Percentiles rank a stretch among this genome's conserved stretches.
Evolutionary conservation across 2,797 vertebrate species (phyloP).

Genomic region (Kryptolebias ocellatus): DNA sequence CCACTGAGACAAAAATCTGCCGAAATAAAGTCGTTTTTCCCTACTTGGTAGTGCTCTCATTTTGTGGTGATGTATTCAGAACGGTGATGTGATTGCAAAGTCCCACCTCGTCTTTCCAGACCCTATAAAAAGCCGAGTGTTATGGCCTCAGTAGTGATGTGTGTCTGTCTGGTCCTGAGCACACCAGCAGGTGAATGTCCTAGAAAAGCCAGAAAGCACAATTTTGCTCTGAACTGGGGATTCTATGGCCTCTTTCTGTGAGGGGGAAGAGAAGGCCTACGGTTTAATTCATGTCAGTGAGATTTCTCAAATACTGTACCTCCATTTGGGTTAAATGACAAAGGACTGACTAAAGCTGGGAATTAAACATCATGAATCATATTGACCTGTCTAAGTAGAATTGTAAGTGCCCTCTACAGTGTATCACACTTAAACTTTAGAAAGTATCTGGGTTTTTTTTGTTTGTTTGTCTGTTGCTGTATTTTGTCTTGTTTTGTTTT

Average conservation of each 20-base stretch:
- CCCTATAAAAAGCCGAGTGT: constrained; percentile 60
- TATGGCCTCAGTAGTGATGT: constrained; percentile 56
- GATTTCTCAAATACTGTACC: constrained; percentile 42
- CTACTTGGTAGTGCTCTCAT: constrained; percentile 50
- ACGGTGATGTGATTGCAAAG: constrained; percentile 66
- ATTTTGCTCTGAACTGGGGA: constrained; percentile 53
- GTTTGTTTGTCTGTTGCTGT: no score
- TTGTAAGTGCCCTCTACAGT: constrained; percentile 3
- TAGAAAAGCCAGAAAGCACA: constrained; percentile 66
- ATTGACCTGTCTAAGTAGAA: constrained; percentile 20
- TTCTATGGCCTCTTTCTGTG: constrained; percentile 59
- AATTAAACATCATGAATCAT: constrained; percentile 30
- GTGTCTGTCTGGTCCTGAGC: constrained; percentile 59
- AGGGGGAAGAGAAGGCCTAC: constrained; percentile 20
- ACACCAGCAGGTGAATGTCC: constrained; percentile 66
- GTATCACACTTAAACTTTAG: constrained; percentile 21
- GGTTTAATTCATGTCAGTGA: constrained; percentile 39
- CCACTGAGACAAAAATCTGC: constrained; percentile 19
- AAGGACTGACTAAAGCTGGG: constrained; percentile 27
- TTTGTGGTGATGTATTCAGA: constrained; percentile 68
- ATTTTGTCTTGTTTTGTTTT: no score
- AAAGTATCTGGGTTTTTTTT: constrained; percentile 1
- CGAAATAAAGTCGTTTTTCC: constrained; percentile 29
- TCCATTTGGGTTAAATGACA: constrained; percentile 39
- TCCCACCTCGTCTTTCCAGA: constrained; percentile 63